Evolutionary conservation across 2,113 vertebrate species (phyloP), one percentile per base, ranked within the genome.

Genomic region (Channa argus): DNA sequence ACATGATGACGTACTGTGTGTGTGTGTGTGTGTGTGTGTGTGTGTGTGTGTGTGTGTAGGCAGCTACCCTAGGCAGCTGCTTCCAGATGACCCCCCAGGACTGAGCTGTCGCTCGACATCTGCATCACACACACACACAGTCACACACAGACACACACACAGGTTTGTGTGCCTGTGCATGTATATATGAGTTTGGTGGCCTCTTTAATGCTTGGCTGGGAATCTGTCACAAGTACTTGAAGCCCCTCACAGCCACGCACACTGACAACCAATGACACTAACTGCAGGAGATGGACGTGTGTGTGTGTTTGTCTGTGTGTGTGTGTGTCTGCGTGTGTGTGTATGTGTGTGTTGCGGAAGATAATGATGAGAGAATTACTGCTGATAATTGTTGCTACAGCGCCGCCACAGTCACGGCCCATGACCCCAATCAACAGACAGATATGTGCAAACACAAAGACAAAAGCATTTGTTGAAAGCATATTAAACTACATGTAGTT

Each of bases 51-150:
- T 71, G 24, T 24, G 24, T 24, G 24, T 24, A 24, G 24, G 24
- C 24, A 24, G 24, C 24, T 24, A 49, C 74, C 65, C 36, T 0
- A 75, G 68, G 72, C 79, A 92, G 90, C 89, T 88, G 88, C 90
- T 85, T 92, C 85, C 75, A 88, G 89, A 92, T 92, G 92, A 89
- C 82, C 91, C 89, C 24, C 91, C 91, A 86, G 92, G 84, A 52
- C 90, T 47, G 92, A 93, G 77, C 91, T 94, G 93, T 94, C 94
- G 89, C 73, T 69, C 91, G 91, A 90, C 91, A 93, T 94, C 91
- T 90, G 87, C 78, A 79, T 92, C 88, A 82, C 81, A 58, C 79
- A 80, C 66, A 84, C 60, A 78, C 69, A 56, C 39, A 66, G n/a
- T n/a, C 63, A 53, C 56, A 52, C 15, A 9, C 11, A 39, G 34